Percentiles rank a stretch among this genome's conserved stretches.
phyloP scores from a whole-genome alignment of 2,797 vertebrate genomes.

The Spinus olivaceus region DNA sequence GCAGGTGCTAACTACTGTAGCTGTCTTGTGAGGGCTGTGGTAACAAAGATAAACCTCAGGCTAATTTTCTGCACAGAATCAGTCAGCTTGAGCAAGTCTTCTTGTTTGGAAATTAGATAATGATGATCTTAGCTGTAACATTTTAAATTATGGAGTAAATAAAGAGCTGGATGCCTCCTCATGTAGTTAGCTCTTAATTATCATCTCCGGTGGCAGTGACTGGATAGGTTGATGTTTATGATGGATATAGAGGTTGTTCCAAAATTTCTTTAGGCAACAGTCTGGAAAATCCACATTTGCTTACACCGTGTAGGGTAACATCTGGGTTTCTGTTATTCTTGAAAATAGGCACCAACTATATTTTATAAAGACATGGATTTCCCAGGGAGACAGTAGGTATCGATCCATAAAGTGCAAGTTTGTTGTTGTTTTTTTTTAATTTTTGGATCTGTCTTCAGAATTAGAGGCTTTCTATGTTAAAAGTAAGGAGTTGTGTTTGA shows the following conservation, averaged over 20 bases:
- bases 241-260: constrained; percentile 45
- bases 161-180: constrained; percentile 18
- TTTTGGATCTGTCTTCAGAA: neutral
- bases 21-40: neutral
- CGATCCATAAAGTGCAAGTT: neutral
- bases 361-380: constrained; percentile 25
- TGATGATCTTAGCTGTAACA: neutral
- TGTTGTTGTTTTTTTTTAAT: too few species aligned
- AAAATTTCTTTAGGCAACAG: constrained; percentile 34
- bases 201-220: constrained; percentile 9
- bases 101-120: constrained; percentile 43
- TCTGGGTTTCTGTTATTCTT: constrained; percentile 18
- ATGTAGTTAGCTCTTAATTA: constrained; percentile 47
- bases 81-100: neutral
- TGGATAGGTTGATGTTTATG: constrained; percentile 6
- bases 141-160: constrained; percentile 47
- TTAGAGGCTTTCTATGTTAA: neutral
- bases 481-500: neutral
- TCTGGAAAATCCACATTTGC: constrained; percentile 42
- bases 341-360: neutral
- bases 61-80: constrained; percentile 30
- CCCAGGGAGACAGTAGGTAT: neutral
- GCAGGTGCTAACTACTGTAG: neutral
- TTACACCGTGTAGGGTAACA: constrained; percentile 2
- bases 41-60: constrained; percentile 19